These are phyloP conservation scores for Chouioia cunea DNA, from an alignment of 2,888 invertebrate genomes.

Conservation along the genomic window DNA sequence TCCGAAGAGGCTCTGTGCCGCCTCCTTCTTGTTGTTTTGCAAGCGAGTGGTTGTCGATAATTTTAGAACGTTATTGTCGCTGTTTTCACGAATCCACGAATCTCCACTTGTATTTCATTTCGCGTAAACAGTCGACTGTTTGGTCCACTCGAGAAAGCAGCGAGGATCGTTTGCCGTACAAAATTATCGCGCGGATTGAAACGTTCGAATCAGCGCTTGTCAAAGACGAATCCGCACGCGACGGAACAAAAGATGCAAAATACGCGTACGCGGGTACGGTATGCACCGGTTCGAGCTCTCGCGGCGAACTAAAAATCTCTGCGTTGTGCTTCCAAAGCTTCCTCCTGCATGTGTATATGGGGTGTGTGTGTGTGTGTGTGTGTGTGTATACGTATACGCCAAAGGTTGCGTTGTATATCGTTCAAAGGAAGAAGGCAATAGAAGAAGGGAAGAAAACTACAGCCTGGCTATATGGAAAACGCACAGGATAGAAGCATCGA, in stretches of 20 bases:
- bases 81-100: no score
- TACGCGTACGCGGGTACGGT: background rate
- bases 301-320: conserved; percentile 22
- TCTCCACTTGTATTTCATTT: no score
- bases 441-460: background rate
- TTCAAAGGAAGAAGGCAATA: background rate
- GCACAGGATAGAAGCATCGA: conserved; percentile 18
- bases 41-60: background rate
- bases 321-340: no score
- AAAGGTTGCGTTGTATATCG: no score
- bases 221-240: background rate
- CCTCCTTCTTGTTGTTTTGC: conserved; percentile 18
- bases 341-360: background rate
- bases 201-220: no score
- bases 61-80: background rate
- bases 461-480: no score
- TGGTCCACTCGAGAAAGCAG: no score
- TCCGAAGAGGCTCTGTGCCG: conserved; percentile 63
- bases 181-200: no score
- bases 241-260: background rate
- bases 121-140: no score
- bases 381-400: no score
- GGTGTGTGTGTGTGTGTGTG: background rate
- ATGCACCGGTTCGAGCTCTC: conserved; percentile 22
- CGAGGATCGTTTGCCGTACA: no score